Percentiles rank a stretch among this genome's conserved stretches.
Conservation (phyloP, 35 echinoderm and acorn worm species). For the Diadema setosum region DNA sequence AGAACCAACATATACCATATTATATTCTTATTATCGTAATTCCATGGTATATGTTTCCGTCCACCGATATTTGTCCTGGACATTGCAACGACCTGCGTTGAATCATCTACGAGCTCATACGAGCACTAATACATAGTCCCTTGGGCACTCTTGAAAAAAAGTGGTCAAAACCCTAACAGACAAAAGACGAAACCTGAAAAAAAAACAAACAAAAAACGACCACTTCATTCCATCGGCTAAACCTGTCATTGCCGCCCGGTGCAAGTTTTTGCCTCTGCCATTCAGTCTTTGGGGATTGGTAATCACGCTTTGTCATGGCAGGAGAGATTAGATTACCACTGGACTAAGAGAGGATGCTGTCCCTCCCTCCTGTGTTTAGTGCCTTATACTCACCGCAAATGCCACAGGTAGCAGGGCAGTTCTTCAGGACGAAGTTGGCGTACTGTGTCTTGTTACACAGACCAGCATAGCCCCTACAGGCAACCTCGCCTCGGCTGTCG, state of each 20-base stretch:
- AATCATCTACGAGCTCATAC: too few relatives aligned
- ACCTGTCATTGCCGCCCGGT: neutral
- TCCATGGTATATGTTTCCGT: too few relatives aligned
- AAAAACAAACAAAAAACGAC: neutral
- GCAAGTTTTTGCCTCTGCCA: neutral
- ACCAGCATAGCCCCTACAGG: slow-evolving; percentile 24
- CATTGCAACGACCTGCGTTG: too few relatives aligned
- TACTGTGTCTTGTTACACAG: slow-evolving; percentile 42
- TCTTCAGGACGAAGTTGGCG: slow-evolving; percentile 8
- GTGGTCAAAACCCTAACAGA: too few relatives aligned
- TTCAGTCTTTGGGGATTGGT: neutral
- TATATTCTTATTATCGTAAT: too few relatives aligned
- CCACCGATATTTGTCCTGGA: too few relatives aligned
- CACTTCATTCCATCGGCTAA: neutral
- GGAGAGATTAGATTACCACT: neutral
- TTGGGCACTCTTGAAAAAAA: too few relatives aligned
- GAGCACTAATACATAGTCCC: too few relatives aligned
- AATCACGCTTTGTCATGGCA: neutral
- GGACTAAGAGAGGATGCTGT: neutral
- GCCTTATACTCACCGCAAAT: slow-evolving; percentile 59
- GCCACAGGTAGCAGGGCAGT: slow-evolving; percentile 54
- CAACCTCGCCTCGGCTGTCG: slow-evolving; percentile 32
- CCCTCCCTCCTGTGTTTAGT: too few relatives aligned
- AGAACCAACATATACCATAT: too few relatives aligned
- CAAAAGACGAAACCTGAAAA: too few relatives aligned